These are phyloP conservation scores for Oncorhynchus masou DNA, from an alignment of 2,113 vertebrate genomes.

Conservation along the genomic window DNA sequence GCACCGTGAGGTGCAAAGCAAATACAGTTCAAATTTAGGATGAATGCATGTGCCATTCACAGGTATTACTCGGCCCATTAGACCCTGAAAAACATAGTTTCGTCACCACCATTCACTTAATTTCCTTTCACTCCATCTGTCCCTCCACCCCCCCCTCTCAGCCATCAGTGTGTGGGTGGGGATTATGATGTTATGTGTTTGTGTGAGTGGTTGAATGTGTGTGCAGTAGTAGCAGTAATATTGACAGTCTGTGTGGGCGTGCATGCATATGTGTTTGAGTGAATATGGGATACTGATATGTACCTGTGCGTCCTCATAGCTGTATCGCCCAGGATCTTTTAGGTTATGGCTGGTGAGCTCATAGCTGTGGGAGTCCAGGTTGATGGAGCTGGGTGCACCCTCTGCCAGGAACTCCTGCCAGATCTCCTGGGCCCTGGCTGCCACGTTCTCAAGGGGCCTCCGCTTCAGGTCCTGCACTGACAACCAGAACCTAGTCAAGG, in stretches of 20 bases:
- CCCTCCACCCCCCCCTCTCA: slow-evolving; percentile 19
- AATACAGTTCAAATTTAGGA: slow-evolving; percentile 33
- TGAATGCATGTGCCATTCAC: slow-evolving; percentile 38
- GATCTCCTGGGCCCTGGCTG: slow-evolving; percentile 87
- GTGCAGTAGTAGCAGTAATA: neutral
- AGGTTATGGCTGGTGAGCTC: slow-evolving; percentile 95
- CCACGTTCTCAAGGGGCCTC: slow-evolving; percentile 86
- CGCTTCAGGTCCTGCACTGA: slow-evolving; percentile 94
- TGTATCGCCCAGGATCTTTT: slow-evolving; percentile 92
- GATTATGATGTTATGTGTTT: slow-evolving; percentile 21
- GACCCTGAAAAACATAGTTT: slow-evolving; percentile 47
- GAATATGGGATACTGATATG: neutral
- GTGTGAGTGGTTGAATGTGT: slow-evolving; percentile 15
- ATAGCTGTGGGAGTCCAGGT: slow-evolving; percentile 95
- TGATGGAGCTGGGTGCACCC: slow-evolving; percentile 92
- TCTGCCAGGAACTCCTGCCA: slow-evolving; percentile 96
- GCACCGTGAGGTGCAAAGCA: slow-evolving; percentile 34
- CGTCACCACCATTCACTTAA: slow-evolving; percentile 37
- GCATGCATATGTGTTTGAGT: neutral
- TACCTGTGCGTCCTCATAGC: slow-evolving; percentile 96
- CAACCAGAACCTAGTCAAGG: slow-evolving; percentile 85
- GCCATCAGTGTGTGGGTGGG: slow-evolving; percentile 31
- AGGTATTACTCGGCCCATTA: slow-evolving; percentile 56
- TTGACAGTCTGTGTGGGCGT: neutral
- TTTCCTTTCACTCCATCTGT: slow-evolving; percentile 13